Evolutionary conservation across 2,888 invertebrate species (phyloP), one percentile per base, ranked within the genome.

Genomic region (Drosophila limbata): DNA sequence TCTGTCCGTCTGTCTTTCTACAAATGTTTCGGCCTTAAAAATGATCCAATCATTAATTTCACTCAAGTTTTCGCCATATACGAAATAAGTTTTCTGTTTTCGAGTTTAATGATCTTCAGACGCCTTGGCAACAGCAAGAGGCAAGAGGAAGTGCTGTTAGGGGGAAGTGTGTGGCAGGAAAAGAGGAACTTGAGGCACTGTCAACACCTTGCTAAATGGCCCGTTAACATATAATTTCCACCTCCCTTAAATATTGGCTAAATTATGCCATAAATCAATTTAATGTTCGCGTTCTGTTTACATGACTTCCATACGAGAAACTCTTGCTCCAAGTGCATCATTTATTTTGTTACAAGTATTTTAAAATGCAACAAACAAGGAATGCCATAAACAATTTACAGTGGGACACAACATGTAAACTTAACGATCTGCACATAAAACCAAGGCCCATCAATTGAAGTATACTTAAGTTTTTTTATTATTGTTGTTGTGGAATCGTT

Each of bases 231-330:
- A 68, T 55, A 69, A 67, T 72, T 74, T 65, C 39, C 59, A 60
- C 19, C 35, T 19, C 21, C 56, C 67, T 44, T 82, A 35, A 59
- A 63, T 71, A 62, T 79, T 71, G 71, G 21, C 68, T 59, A 77
- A 77, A 79, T 81, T 81, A 82, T 74, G 57, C 67, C n/a, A 86
- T 88, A 71, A 86, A 84, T 85, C 84, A 88, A 53, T 70, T 69
- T 63, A 45, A 75, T 83, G 69, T 44, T 56, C 40, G 62, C 66
- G 59, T 72, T 73, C 50, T 35, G 55, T 63, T 74, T 70, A 73
- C 77, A 67, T 45, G 40, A 25, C 25, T 15, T 28, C 19, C 63
- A 33, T 51, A 31, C 11, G n/a, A 35, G 33, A 37, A 50, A 47
- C 4, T 11, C 33, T 25, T 48, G 45, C 35, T 19, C 10, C 33